Conservation (phyloP, 2,888 invertebrate genomes). For the Rhopalosiphum nymphaeae region DNA sequence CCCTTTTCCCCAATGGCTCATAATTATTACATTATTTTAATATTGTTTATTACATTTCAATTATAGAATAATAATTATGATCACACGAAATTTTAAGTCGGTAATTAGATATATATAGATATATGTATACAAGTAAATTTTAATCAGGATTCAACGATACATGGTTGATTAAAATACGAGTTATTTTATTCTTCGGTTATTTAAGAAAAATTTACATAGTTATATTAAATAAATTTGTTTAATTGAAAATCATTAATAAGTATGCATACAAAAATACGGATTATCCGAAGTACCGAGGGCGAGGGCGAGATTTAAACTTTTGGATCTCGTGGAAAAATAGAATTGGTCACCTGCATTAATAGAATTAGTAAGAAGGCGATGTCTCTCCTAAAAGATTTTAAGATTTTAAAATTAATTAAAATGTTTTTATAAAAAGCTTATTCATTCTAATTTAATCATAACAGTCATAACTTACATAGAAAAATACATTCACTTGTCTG, state of each 20-base stretch:
- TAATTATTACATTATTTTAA: not conserved
- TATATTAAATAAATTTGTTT: not conserved
- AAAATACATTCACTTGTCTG: not conserved
- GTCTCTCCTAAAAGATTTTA: not conserved
- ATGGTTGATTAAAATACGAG: not conserved
- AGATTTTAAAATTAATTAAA: not conserved
- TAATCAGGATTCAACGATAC: not conserved
- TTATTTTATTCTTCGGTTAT: not conserved
- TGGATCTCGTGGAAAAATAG: not conserved
- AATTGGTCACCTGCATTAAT: not conserved
- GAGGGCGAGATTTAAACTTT: not conserved
- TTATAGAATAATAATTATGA: not conserved
- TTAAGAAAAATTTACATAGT: not conserved
- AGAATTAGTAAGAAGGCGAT: not conserved
- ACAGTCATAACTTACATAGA: not conserved
- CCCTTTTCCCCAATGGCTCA: not conserved
- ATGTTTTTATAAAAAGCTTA: conserved; percentile 7
- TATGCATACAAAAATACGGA: not conserved
- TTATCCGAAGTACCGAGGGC: not conserved
- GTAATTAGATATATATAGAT: not conserved
- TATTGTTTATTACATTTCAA: not conserved
- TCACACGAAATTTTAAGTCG: not conserved
- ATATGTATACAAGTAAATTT: not conserved
- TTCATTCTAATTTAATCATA: not conserved
- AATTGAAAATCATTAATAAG: not conserved